Conservation (phyloP, 1,140 invertebrate genomes). For the Centruroides sculpturatus region DNA sequence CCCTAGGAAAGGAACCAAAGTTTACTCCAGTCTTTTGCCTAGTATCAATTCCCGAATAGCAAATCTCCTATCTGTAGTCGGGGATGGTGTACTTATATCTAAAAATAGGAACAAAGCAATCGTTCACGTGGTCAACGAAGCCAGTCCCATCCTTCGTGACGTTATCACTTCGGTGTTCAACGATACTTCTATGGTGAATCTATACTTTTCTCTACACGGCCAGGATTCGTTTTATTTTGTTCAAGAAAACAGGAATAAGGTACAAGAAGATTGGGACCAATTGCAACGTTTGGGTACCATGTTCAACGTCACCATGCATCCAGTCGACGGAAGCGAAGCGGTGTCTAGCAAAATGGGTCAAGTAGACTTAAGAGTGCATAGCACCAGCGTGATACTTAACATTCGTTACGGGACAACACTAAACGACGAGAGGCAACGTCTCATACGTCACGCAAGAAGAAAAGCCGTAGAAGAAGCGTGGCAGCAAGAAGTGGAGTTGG, state of each 20-base stretch:
- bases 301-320: slow-evolving; percentile 79
- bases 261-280: slow-evolving; percentile 71
- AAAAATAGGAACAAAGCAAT: slow-evolving; percentile 53
- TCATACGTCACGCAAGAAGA: slow-evolving; percentile 73
- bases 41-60: slow-evolving; percentile 31
- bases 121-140: slow-evolving; percentile 40
- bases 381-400: slow-evolving; percentile 30
- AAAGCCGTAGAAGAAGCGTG: slow-evolving; percentile 81
- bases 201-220: slow-evolving; percentile 76
- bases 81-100: slow-evolving; percentile 72
- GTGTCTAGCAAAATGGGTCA: not conserved
- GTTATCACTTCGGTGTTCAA: slow-evolving; percentile 90
- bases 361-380: slow-evolving; percentile 56
- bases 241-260: slow-evolving; percentile 70
- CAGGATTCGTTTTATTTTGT: slow-evolving; percentile 93
- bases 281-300: slow-evolving; percentile 52
- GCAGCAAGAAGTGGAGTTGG: slow-evolving; percentile 67
- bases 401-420: slow-evolving; percentile 68
- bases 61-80: slow-evolving; percentile 45
- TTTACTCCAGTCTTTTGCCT: slow-evolving; percentile 28
- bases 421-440: slow-evolving; percentile 68
- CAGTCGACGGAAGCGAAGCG: slow-evolving; percentile 36
- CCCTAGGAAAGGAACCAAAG: slow-evolving; percentile 3
- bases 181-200: slow-evolving; percentile 67
- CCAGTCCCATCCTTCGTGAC: slow-evolving; percentile 74